Evolutionary conservation across 2,113 vertebrate species (phyloP), one percentile per base, ranked within the genome.

Genomic region (Brachionichthys hirsutus): DNA sequence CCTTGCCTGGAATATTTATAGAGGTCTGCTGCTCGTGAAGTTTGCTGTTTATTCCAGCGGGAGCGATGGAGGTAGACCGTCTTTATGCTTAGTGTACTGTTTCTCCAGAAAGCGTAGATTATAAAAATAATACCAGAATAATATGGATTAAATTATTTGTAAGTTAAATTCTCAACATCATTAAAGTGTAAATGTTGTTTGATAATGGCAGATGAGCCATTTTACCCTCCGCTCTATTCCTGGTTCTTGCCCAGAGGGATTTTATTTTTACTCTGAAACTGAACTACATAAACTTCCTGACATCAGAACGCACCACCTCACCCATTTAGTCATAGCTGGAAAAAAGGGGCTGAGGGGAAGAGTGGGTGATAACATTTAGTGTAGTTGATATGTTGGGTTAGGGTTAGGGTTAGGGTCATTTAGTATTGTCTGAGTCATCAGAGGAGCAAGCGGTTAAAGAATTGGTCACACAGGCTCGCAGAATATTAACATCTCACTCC

Each of bases 1-100:
- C 82, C 75, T 89, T 88, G 87, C 87, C 89, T 87, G 77, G 86
- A 90, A 90, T 89, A 90, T 90, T 89, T 90, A 90, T 89, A 90
- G 82, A 86, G 82, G 82, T 89, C 77, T 89, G 63, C 73, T 76
- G 75, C 74, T 81, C 44, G 68, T 72, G 70, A 86, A 87, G 73
- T 83, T 84, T 74, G 69, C 80, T 53, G 73, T 75, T 86, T 68
- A 54, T 75, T 87, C 81, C 69, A 73, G 42, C 30, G 82, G 75
- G 82, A 70, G 52, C 40, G 58, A 62, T 65, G 53, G 59, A 87
- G 85, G 73, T 81, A 85, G 67, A 83, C 84, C 78, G 67, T 78
- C 67, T 77, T 81, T 76, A 63, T 84, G 78, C 79, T 81, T 86
- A 85, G 64, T 78, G 67, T 54, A 60, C 57, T 57, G 74, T 73